Evolutionary conservation across 2,888 invertebrate genomes (phyloP), one percentile per base, ranked within the genome.

Genomic region (Steromphala cineraria): DNA sequence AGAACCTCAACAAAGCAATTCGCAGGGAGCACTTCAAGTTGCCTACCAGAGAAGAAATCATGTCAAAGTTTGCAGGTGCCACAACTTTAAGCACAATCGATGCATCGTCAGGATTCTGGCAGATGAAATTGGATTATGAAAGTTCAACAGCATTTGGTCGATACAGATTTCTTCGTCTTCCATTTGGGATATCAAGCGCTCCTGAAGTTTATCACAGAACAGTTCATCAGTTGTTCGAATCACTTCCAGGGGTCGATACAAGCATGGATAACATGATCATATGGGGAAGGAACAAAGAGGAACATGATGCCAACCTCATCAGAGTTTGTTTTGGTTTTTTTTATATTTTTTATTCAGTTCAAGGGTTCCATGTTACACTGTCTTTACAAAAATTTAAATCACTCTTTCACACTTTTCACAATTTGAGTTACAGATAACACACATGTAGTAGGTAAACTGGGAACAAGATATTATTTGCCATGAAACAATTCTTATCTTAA

Each of bases 1-100:
- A 74, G 67, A 84, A 86, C 53, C 40, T 88, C 40, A 88, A 88
- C 67, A 80, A 82, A 74, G 82, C 82, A 21, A 82, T 87, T 67
- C 24, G 40, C 28, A 21, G 85, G 24, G 82, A 85, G 67, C 84
- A 87, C 74, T 87, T 75, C 40, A 83, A 87, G 67, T 56, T 86
- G 0, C 84, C 84, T 3, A 86, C 86, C 0, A 67, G 82, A 52
- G 85, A 87, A 53, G 85, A 87, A 77, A 82, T 87, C n/a, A 80
- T 82, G 74, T 78, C 84, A 13, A 76, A 77, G 67, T 82, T 85
- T 55, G 76, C 80, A 17, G 83, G 79, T 21, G 83, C 82, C 2
- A 82, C 53, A 53, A 62, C 81, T 2, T 84, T 87, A 67, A 55
- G 71, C 24, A 83, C 83, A 67, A 67, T 86, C 15, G 86, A 86